phyloP scores from a whole-genome alignment of 2,113 vertebrate genomes.

The Canis aureus region DNA sequence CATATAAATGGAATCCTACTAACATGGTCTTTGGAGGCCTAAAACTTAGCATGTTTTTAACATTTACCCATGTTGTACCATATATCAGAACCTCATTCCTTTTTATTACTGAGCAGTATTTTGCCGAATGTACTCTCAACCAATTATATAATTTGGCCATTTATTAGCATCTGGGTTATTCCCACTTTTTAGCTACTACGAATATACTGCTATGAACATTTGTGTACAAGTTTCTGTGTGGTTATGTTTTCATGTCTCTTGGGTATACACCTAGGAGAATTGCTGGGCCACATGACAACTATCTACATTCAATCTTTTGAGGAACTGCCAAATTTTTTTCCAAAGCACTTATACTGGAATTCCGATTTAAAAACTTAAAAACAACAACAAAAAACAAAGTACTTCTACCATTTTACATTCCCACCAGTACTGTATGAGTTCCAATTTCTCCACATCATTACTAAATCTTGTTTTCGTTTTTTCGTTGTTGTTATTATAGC shows the following conservation, averaged over 20 bases:
- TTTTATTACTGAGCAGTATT: conserved; percentile 17
- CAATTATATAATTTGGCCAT: not conserved
- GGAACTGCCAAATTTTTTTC: not conserved
- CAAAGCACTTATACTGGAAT: not conserved
- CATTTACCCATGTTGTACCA: not conserved
- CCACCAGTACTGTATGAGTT: not conserved
- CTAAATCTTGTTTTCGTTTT: not conserved
- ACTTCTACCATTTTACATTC: not conserved
- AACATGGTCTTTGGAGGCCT: not conserved
- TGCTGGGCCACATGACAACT: not conserved
- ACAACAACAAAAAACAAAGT: not conserved
- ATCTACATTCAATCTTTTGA: not conserved
- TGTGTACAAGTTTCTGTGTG: not conserved
- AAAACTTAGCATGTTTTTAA: conserved; percentile 9
- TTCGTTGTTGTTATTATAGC: not conserved
- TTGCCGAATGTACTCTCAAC: not conserved
- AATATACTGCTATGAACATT: conserved; percentile 20
- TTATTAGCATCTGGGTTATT: not conserved
- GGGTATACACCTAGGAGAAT: not conserved
- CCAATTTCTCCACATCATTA: not conserved
- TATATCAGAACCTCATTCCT: not conserved
- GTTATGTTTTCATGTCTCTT: conserved; percentile 40
- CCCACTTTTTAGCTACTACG: not conserved
- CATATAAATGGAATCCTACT: not conserved
- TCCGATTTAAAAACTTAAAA: not conserved